phyloP scores from a whole-genome alignment of 1,140 invertebrate genomes.

The Bombus confusus region DNA sequence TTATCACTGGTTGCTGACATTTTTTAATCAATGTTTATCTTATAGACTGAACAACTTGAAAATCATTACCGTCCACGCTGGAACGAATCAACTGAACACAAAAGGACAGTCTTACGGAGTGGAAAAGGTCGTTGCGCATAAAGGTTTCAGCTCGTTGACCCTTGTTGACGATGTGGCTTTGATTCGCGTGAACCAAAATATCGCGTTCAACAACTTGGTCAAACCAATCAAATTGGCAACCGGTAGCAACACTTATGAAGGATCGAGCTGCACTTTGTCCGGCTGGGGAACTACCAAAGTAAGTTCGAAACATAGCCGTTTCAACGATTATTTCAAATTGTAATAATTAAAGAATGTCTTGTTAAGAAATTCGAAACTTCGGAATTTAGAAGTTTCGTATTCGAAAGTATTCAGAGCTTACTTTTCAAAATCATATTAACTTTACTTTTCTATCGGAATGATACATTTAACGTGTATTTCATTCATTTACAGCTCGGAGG shows the following conservation, averaged over 20 bases:
- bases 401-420: neutral
- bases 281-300: slow-evolving; percentile 79
- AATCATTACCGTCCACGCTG: slow-evolving; percentile 64
- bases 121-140: slow-evolving; percentile 74
- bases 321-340: neutral
- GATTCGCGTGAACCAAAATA: slow-evolving; percentile 73
- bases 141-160: slow-evolving; percentile 61
- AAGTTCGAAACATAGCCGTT: neutral
- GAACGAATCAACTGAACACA: slow-evolving; percentile 68
- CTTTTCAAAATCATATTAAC: neutral
- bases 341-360: neutral
- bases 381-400: neutral
- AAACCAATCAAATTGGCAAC: slow-evolving; percentile 66
- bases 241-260: slow-evolving; percentile 34
- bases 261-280: slow-evolving; percentile 70
- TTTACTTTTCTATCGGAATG: too few relatives aligned
- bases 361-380: neutral
- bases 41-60: neutral
- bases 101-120: slow-evolving; percentile 68
- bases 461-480: neutral
- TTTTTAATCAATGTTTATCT: neutral
- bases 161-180: slow-evolving; percentile 82
- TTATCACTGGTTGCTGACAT: neutral
- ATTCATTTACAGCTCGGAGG: slow-evolving; percentile 55
- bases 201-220: slow-evolving; percentile 75